Conservation (phyloP, 92 coral and sea anemone genomes). For the Metridium senile region DNA sequence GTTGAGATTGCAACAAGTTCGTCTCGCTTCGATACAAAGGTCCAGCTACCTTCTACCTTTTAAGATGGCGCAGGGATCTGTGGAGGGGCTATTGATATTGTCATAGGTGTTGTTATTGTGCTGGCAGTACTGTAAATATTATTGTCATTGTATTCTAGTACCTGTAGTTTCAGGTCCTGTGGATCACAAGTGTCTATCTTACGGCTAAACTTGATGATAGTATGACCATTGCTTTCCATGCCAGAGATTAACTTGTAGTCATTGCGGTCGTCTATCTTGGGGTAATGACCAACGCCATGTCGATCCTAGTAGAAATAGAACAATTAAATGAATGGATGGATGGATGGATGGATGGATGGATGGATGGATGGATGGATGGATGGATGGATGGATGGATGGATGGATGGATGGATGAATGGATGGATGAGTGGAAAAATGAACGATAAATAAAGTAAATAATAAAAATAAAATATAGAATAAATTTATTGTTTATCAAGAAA, state of each 20-base stretch:
- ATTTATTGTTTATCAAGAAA: no score
- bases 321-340: background rate
- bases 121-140: background rate
- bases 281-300: constrained; percentile 29
- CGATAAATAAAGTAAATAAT: no score
- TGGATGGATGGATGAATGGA: background rate
- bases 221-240: constrained; percentile 43
- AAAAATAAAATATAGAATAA: background rate
- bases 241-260: constrained; percentile 37
- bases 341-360: background rate
- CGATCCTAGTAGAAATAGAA: constrained; percentile 19
- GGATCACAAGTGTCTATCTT: constrained; percentile 57
- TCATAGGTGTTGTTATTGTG: no score
- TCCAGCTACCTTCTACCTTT: no score
- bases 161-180: constrained; percentile 42
- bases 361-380: background rate
- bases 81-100: no score
- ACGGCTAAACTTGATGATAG: constrained; percentile 47
- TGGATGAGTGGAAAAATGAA: background rate
- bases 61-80: no score
- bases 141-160: background rate
- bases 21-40: no score
- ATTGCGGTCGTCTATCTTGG: constrained; percentile 34
- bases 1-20: no score
- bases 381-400: background rate